Percentiles rank a stretch among this genome's conserved stretches.
Evolutionary conservation across 1,140 invertebrate species (phyloP).

Genomic region (Lucilia sericata): DNA sequence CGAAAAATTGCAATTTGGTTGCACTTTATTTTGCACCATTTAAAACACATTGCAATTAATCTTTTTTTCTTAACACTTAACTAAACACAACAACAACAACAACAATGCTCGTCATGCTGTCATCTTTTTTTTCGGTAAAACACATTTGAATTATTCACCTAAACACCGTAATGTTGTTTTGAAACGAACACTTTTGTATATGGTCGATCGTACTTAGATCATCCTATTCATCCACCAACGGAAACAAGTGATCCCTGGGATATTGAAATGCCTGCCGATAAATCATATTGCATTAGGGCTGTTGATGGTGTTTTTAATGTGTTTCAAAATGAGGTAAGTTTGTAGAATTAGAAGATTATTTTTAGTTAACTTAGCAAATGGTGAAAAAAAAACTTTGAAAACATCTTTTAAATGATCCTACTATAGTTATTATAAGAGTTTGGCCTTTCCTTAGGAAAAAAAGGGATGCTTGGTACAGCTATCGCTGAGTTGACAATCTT

Average conservation of each 20-base stretch:
- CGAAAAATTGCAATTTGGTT: not conserved
- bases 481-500: too few species aligned
- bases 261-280: slow-evolving; percentile 76
- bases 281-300: slow-evolving; percentile 78
- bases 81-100: too few species aligned
- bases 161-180: not conserved
- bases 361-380: too few species aligned
- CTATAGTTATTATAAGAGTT: too few species aligned
- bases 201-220: slow-evolving; percentile 72
- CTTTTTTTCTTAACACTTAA: not conserved
- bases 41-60: not conserved
- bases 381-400: too few species aligned
- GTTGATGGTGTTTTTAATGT: slow-evolving; percentile 88
- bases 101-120: not conserved
- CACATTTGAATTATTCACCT: not conserved
- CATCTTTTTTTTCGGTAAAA: slow-evolving; percentile 13
- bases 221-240: slow-evolving; percentile 85
- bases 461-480: too few species aligned
- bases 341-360: too few species aligned
- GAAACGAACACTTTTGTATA: not conserved
- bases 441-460: too few species aligned
- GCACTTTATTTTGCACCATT: slow-evolving; percentile 6
- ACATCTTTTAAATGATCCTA: too few species aligned
- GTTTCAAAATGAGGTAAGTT: slow-evolving; percentile 72
- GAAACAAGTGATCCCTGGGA: slow-evolving; percentile 86